phyloP scores from a whole-genome alignment of 2,888 invertebrate genomes.

The Pachydiplax longipennis region DNA sequence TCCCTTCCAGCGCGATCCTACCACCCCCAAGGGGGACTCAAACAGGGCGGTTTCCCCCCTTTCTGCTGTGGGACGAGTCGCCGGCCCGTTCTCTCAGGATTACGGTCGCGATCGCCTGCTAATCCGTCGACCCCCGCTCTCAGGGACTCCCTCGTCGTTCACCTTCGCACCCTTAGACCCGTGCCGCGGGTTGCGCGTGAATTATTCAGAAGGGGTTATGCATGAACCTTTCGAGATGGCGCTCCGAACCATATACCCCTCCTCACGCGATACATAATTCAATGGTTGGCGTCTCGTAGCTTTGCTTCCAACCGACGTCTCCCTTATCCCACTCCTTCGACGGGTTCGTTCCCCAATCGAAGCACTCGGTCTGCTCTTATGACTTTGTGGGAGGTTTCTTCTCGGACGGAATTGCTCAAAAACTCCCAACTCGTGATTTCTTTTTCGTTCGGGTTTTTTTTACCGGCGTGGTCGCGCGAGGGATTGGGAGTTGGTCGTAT shows the following conservation, averaged over 20 bases:
- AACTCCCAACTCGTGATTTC: no score
- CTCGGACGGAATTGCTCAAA: no score
- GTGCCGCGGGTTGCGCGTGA: neutral
- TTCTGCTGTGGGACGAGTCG: neutral
- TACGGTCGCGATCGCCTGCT: neutral
- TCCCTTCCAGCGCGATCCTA: neutral
- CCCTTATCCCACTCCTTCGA: neutral
- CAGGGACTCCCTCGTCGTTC: neutral
- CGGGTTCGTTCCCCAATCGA: neutral
- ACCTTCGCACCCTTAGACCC: neutral
- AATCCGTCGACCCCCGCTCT: neutral
- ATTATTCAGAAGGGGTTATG: slow-evolving; percentile 25
- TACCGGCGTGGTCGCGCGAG: no score
- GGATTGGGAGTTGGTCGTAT: no score
- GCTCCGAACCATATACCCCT: neutral
- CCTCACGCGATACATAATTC: slow-evolving; percentile 28
- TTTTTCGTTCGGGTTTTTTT: no score
- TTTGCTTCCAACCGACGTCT: neutral
- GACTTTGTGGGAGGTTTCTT: no score
- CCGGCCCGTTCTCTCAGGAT: neutral
- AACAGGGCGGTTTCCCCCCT: neutral
- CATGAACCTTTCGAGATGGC: slow-evolving; percentile 36
- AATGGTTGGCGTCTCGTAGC: neutral
- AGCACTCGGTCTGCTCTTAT: neutral
- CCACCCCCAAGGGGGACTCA: neutral